Evolutionary conservation across 2,888 invertebrate genomes (phyloP).

Genomic region (Acronicta leporina): DNA sequence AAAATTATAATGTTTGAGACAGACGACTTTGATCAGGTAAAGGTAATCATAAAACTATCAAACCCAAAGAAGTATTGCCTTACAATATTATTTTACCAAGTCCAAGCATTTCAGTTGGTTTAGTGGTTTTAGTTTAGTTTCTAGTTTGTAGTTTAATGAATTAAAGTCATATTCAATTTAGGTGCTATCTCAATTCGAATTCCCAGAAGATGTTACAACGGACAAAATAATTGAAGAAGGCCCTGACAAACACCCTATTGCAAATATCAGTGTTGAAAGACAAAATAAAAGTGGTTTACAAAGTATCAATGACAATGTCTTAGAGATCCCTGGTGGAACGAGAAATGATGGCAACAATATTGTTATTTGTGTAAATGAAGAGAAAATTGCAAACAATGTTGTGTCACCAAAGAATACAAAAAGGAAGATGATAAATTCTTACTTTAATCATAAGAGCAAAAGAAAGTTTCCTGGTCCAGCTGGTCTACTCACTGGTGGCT

Average conservation of each 20-base stretch:
- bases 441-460: conserved; percentile 80
- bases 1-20: conserved; percentile 79
- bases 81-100: too few species aligned
- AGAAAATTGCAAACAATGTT: conserved; percentile 14
- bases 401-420: conserved; percentile 75
- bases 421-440: conserved; percentile 79
- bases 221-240: conserved; percentile 14
- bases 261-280: conserved; percentile 3
- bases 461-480: conserved; percentile 86
- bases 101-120: too few species aligned
- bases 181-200: conserved; percentile 82
- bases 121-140: background rate
- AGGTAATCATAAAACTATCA: background rate
- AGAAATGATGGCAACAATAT: conserved; percentile 15
- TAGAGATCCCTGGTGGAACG: background rate
- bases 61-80: too few species aligned
- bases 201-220: conserved; percentile 63
- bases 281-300: conserved; percentile 8
- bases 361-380: conserved; percentile 7
- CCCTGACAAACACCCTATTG: conserved; percentile 6
- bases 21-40: conserved; percentile 84
- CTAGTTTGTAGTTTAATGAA: too few species aligned
- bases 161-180: conserved; percentile 36
- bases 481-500: conserved; percentile 75
- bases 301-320: conserved; percentile 6